Evolutionary conservation across 92 coral and sea anemone species (phyloP), one percentile per base, ranked within the genome.

Genomic region (Chrysogorgia sp.): DNA sequence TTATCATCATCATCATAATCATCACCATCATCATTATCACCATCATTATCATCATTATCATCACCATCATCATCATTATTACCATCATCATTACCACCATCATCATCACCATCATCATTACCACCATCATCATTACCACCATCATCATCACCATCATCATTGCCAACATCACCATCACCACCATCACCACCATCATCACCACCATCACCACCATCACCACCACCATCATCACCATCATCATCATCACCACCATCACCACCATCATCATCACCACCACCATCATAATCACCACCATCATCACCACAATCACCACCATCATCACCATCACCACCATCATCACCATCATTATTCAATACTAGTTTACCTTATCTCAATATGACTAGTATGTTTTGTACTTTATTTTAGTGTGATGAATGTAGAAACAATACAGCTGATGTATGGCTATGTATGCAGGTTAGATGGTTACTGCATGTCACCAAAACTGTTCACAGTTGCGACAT

Each of bases 371-470:
- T 17, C 50, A 43, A 43, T 8, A 43, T 17, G 50, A 43, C 17
- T 43, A 43, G 17, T 43, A 43, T 43, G 9, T 29, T 57, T 29
- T 57, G 17, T 57, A 23, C 34, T 23, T 10, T 52, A 23, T 57
- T 57, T 57, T 23, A 57, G 63, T 92, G 97, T 87, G 81, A 90
- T 47, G 85, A 85, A 19, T 93, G 97, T 87, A 85, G 84, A 20
- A 80, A 75, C 40, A 74, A 85, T 28, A 93, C 91, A 31, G 74
- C 85, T 41, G 92, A 90, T 55, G 74, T 93, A 61, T 93, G 97
- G 97, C 88, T 91, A 31, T 93, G 97, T 77, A 67, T 93, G 35
- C 96, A 93, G 92, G 97, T 93, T 14, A 63, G 92, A 52, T 7
- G 20, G 6, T 56, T 17, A 47, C 14, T 26, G 19, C 12, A 13